These are phyloP conservation scores for Sebastes kiyomatsui DNA, from an alignment of 2,797 vertebrate species.

Conservation along the genomic window DNA sequence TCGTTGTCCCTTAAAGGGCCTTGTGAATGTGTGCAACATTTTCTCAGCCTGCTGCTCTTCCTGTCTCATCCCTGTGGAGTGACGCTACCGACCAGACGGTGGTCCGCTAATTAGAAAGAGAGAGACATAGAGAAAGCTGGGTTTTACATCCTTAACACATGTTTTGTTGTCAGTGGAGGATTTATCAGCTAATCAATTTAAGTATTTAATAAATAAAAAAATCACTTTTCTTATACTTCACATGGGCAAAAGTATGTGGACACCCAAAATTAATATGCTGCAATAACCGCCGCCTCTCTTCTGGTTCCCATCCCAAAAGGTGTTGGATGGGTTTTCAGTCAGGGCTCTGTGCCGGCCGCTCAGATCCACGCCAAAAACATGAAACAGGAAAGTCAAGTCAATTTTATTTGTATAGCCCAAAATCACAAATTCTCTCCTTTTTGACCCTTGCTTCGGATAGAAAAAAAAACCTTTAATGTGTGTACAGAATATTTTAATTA, in stretches of 20 bases:
- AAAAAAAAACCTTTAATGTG: too few relatives aligned
- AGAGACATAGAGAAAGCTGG: background rate
- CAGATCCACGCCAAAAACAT: background rate
- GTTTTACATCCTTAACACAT: background rate
- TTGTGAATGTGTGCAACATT: conserved; percentile 35
- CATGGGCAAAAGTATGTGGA: background rate
- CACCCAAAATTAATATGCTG: background rate
- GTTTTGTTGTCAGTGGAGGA: background rate
- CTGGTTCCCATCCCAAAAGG: background rate
- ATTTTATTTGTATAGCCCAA: background rate
- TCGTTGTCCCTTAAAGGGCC: conserved; percentile 53
- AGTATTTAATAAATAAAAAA: background rate
- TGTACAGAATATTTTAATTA: too few relatives aligned
- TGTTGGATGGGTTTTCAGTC: too few relatives aligned
- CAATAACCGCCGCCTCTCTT: background rate
- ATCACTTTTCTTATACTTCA: background rate
- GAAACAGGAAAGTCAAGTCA: background rate
- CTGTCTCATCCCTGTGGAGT: conserved; percentile 69
- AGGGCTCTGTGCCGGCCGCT: too few relatives aligned
- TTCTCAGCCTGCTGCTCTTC: conserved; percentile 70
- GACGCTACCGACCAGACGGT: conserved; percentile 17
- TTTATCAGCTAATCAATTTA: background rate
- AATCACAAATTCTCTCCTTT: background rate
- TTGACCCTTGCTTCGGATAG: too few relatives aligned
- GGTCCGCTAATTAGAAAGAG: conserved; percentile 28